These are phyloP conservation scores for Rhagonycha fulva DNA, from an alignment of 2,888 invertebrate species.

Conservation along the genomic window DNA sequence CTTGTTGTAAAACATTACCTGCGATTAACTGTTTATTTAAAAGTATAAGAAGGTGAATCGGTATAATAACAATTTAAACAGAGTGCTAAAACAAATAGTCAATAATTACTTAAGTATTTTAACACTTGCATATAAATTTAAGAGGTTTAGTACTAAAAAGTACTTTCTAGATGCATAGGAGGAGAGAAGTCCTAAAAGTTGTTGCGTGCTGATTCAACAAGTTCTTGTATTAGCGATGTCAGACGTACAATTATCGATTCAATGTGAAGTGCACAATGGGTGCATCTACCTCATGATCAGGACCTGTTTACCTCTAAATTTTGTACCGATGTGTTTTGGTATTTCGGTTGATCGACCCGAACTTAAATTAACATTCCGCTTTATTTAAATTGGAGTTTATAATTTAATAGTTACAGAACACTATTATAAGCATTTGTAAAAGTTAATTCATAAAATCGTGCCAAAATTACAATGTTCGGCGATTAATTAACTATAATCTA, in stretches of 20 bases:
- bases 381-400: slow-evolving; percentile 18
- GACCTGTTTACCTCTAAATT: slow-evolving; percentile 27
- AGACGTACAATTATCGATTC: slow-evolving; percentile 33
- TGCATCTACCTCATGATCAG: slow-evolving; percentile 25
- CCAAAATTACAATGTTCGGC: not conserved
- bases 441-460: slow-evolving; percentile 1
- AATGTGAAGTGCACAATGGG: slow-evolving; percentile 29
- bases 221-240: slow-evolving; percentile 26
- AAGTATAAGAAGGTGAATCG: not conserved
- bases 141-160: not conserved
- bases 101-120: not conserved
- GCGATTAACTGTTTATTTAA: not conserved
- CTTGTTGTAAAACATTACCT: not conserved
- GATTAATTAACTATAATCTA: not conserved
- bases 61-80: not conserved
- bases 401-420: not conserved
- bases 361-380: slow-evolving; percentile 16
- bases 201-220: slow-evolving; percentile 24
- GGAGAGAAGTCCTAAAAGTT: not conserved
- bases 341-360: slow-evolving; percentile 22
- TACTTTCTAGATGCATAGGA: not conserved
- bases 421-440: not conserved
- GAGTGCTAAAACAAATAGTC: not conserved
- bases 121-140: not conserved
- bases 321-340: slow-evolving; percentile 13